Conservation (phyloP, 2,113 vertebrate species). For the Pseudolaguvia tuberculata region DNA sequence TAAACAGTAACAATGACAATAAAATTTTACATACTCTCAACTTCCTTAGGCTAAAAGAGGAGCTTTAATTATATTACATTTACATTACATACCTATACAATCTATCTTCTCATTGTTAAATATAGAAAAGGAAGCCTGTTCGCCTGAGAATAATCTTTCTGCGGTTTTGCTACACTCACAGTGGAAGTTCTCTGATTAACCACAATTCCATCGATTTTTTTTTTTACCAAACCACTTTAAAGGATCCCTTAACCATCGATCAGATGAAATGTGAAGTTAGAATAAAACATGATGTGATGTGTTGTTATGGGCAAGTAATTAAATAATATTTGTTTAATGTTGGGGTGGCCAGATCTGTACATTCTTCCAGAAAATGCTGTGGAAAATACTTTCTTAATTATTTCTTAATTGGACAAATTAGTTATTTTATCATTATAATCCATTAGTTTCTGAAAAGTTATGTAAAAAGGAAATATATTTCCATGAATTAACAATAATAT, state of each 20-base stretch:
- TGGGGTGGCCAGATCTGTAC: no score
- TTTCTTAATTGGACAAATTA: neutral
- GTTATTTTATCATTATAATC: neutral
- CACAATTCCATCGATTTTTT: neutral
- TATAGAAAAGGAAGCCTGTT: conserved; percentile 4
- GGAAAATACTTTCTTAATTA: no score
- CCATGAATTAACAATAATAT: neutral
- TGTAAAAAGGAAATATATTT: neutral
- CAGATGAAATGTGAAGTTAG: neutral
- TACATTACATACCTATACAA: neutral
- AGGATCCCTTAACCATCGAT: neutral
- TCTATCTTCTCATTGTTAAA: neutral
- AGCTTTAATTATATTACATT: neutral
- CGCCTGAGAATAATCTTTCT: neutral
- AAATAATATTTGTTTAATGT: no score
- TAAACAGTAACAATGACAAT: no score
- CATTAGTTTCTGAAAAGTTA: neutral
- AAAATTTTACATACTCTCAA: no score
- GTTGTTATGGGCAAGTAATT: no score
- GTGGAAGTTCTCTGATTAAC: neutral
- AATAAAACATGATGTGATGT: no score
- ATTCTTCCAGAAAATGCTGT: no score
- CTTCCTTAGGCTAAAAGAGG: no score
- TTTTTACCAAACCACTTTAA: neutral
- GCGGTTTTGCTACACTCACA: no score